A percentile compares a stretch with the other conserved stretches of the same genome.
These are phyloP conservation scores for Melipona bicolor DNA, from an alignment of 2,888 invertebrate genomes.

Conservation along the genomic window DNA sequence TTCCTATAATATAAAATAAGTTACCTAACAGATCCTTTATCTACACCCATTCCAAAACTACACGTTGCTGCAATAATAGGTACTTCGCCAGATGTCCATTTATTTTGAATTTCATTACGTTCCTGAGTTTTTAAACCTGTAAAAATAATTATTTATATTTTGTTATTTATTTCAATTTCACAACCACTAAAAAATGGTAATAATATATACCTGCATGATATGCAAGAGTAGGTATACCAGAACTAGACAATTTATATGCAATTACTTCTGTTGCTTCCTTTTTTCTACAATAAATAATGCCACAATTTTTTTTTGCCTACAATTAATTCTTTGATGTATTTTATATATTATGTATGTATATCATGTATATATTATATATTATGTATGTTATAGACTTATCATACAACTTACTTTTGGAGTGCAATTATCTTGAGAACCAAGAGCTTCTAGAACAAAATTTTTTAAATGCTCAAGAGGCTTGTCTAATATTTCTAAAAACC, in stretches of 20 bases:
- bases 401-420: constrained; percentile 50
- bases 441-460: constrained; percentile 89
- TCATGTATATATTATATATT: background rate
- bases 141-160: constrained; percentile 7
- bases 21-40: constrained; percentile 95
- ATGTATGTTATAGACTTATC: background rate
- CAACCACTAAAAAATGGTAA: constrained; percentile 12
- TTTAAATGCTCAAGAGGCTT: constrained; percentile 93
- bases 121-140: constrained; percentile 90
- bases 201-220: constrained; percentile 93
- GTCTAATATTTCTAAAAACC: constrained; percentile 93
- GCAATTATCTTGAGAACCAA: constrained; percentile 85
- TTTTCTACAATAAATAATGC: constrained; percentile 98
- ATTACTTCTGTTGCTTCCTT: constrained; percentile 95
- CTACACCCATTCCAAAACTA: constrained; percentile 99
- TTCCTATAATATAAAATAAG: background rate
- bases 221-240: constrained; percentile 91
- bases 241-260: constrained; percentile 89
- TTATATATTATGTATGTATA: background rate
- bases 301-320: constrained; percentile 87
- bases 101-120: constrained; percentile 92
- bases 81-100: constrained; percentile 95
- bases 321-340: constrained; percentile 46
- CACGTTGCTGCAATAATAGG: constrained; percentile 98
- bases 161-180: background rate